A percentile compares a stretch with the other conserved stretches of the same genome.
These are phyloP conservation scores for Atherix ibis DNA, from an alignment of 2,888 invertebrate genomes.

Conservation along the genomic window DNA sequence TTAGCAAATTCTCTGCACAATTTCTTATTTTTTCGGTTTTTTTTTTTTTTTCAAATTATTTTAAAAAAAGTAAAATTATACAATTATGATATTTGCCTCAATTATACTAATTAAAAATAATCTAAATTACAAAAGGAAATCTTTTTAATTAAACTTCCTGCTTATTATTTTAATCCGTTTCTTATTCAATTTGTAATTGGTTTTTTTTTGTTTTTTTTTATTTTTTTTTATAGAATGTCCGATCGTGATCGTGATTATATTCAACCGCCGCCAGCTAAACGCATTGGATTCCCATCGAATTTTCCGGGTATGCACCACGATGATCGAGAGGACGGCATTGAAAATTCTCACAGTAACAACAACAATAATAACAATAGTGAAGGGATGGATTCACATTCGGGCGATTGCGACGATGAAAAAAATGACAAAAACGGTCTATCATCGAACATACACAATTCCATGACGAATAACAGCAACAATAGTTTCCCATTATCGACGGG, in stretches of 20 bases:
- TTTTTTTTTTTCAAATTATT: too few relatives aligned
- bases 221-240: too few relatives aligned
- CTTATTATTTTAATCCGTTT: too few relatives aligned
- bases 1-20: too few relatives aligned
- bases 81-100: too few relatives aligned
- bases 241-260: slow-evolving; percentile 28
- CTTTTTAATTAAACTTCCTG: too few relatives aligned
- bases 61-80: too few relatives aligned
- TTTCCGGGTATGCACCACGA: slow-evolving; percentile 5
- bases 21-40: too few relatives aligned
- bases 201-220: too few relatives aligned
- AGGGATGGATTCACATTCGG: background rate
- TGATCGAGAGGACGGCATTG: slow-evolving; percentile 4
- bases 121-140: too few relatives aligned
- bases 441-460: background rate
- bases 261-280: slow-evolving; percentile 47
- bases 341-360: slow-evolving; percentile 5
- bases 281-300: slow-evolving; percentile 23
- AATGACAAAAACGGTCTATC: background rate
- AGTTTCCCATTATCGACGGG: slow-evolving; percentile 20
- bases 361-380: slow-evolving; percentile 8
- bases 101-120: too few relatives aligned
- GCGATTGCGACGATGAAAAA: background rate
- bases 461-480: slow-evolving; percentile 11
- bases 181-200: too few relatives aligned